phyloP scores from a whole-genome alignment of 1,140 invertebrate genomes.

The Saxidomus purpurata region DNA sequence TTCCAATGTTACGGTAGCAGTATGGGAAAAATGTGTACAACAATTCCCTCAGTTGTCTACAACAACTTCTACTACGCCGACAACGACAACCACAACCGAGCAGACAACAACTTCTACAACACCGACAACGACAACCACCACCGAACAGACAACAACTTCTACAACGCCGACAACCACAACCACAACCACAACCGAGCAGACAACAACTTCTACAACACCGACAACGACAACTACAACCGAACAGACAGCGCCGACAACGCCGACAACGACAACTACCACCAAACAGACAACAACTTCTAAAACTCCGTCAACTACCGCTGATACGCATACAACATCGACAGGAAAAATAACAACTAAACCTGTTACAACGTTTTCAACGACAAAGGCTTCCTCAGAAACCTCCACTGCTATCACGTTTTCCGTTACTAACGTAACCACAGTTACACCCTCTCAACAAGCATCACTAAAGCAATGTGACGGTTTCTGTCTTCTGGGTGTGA shows the following conservation, averaged over 20 bases:
- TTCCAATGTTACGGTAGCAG: not conserved
- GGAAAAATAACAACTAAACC: not conserved
- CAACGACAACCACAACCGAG: not conserved
- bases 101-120: not conserved
- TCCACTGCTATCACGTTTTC: not conserved
- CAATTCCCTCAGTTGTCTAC: not conserved
- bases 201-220: not conserved
- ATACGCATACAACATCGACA: not conserved
- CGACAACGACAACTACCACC: not conserved
- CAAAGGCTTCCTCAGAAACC: slow-evolving; percentile 43
- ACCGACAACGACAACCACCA: not conserved
- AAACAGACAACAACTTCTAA: not conserved
- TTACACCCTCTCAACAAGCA: not conserved
- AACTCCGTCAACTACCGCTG: not conserved
- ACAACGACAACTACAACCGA: not conserved
- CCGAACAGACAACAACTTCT: not conserved
- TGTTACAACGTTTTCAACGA: not conserved
- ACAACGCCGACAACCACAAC: not conserved
- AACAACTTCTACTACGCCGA: not conserved
- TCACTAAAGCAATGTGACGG: not conserved
- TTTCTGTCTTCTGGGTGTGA: no score
- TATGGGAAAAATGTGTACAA: not conserved
- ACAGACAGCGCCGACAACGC: not conserved
- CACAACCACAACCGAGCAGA: not conserved
- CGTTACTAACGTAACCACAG: slow-evolving; percentile 34